Evolutionary conservation across 2,797 vertebrate genomes (phyloP).

Genomic region (Enteromius thamalakanensis): DNA sequence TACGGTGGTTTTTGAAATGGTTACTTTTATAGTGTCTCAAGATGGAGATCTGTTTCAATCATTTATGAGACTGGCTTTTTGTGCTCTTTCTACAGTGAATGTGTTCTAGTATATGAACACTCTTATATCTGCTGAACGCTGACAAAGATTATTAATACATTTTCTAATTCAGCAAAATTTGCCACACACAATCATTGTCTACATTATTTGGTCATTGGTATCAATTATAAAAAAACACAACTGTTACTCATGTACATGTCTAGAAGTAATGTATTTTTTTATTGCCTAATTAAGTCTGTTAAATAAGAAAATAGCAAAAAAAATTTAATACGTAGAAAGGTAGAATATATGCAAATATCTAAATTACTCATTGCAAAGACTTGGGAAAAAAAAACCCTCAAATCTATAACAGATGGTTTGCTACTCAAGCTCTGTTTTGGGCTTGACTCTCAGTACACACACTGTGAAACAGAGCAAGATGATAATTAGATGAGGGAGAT

Average conservation of each 20-base stretch:
- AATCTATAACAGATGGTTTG: constrained; percentile 52
- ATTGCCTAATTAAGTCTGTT: background rate
- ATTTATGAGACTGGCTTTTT: background rate
- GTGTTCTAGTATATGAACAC: background rate
- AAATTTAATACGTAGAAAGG: background rate
- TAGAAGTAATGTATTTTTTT: background rate
- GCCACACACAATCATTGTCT: background rate
- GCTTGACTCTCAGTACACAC: constrained; percentile 25
- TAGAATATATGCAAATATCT: background rate
- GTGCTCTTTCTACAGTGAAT: background rate
- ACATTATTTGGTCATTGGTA: background rate
- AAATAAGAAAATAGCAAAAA: background rate
- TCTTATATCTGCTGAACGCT: background rate
- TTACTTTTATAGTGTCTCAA: background rate
- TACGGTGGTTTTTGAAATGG: background rate
- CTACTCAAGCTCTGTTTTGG: constrained; percentile 54
- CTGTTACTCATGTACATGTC: background rate
- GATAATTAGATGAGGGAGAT: constrained; percentile 59
- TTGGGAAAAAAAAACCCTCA: background rate
- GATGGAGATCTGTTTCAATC: background rate
- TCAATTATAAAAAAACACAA: no score
- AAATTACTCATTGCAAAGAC: constrained; percentile 4
- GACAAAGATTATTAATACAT: background rate
- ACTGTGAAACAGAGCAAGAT: constrained; percentile 39
- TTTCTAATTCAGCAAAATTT: background rate